Conservation (phyloP, 1,140 invertebrate species). For the Tyrophagus putrescentiae region DNA sequence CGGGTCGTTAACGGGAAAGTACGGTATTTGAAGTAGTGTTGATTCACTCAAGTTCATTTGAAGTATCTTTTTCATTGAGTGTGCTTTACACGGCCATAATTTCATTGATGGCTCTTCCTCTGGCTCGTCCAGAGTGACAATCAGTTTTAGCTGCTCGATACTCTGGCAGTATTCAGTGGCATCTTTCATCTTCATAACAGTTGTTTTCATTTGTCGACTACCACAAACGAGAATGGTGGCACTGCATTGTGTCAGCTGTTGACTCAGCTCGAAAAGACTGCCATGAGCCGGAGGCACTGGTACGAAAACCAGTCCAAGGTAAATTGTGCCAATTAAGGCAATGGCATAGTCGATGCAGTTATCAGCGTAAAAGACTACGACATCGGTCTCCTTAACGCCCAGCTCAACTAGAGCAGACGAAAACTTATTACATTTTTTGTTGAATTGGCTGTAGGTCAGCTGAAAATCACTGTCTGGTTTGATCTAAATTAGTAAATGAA, state of each 20-base stretch:
- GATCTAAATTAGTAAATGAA: neutral
- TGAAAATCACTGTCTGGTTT: neutral
- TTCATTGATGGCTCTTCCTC: too few species aligned
- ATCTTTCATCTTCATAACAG: neutral
- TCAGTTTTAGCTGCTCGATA: neutral
- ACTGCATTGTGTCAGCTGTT: neutral
- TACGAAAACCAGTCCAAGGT: neutral
- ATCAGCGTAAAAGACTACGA: neutral
- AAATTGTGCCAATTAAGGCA: neutral
- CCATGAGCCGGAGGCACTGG: neutral
- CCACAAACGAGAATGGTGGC: neutral
- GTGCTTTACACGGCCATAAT: too few species aligned
- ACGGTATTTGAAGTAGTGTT: neutral
- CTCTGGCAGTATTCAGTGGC: neutral
- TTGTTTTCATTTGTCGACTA: neutral
- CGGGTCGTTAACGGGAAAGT: neutral
- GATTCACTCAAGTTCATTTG: neutral
- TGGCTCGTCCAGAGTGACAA: neutral
- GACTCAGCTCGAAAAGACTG: neutral
- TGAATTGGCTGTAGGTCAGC: neutral
- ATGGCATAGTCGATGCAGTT: constrained; percentile 4
- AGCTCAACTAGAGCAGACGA: neutral
- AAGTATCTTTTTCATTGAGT: neutral
- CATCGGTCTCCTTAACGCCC: neutral
- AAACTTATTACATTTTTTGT: neutral